Conservation (phyloP, 1,140 invertebrate genomes). For the Cecropterus lyciades region DNA sequence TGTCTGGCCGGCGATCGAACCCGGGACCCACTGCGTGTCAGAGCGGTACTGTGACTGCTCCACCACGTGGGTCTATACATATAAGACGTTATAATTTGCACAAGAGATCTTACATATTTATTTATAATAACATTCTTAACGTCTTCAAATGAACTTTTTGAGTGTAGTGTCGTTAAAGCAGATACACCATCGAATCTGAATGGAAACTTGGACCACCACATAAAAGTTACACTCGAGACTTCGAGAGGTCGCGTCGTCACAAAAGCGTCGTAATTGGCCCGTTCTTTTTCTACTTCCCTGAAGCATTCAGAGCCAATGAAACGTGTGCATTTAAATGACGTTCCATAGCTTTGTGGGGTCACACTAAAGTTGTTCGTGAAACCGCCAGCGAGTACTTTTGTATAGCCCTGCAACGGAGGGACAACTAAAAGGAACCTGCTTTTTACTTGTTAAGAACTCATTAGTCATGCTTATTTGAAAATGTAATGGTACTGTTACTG, state of each 20-base stretch:
- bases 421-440: conserved; percentile 74
- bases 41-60: too few species aligned
- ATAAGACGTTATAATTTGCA: too few species aligned
- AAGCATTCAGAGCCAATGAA: conserved; percentile 83
- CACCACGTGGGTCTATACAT: too few species aligned
- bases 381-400: conserved; percentile 74
- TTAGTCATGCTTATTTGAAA: conserved; percentile 79
- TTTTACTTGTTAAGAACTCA: conserved; percentile 76
- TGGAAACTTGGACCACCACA: conserved; percentile 65
- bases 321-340: conserved; percentile 84
- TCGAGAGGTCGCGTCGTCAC: conserved; percentile 77
- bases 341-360: conserved; percentile 81
- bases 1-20: too few species aligned
- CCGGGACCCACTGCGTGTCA: too few species aligned
- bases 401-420: conserved; percentile 63
- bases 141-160: too few species aligned
- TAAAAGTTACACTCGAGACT: conserved; percentile 78
- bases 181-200: conserved; percentile 59
- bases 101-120: too few species aligned
- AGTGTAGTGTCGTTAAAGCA: conserved; percentile 6
- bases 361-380: conserved; percentile 80
- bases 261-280: conserved; percentile 83
- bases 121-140: too few species aligned
- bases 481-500: conserved; percentile 56
- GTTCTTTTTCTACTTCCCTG: conserved; percentile 82